Evolutionary conservation across 1,140 invertebrate genomes (phyloP), one percentile per base, ranked within the genome.

Genomic region (Charaxes varanes): DNA sequence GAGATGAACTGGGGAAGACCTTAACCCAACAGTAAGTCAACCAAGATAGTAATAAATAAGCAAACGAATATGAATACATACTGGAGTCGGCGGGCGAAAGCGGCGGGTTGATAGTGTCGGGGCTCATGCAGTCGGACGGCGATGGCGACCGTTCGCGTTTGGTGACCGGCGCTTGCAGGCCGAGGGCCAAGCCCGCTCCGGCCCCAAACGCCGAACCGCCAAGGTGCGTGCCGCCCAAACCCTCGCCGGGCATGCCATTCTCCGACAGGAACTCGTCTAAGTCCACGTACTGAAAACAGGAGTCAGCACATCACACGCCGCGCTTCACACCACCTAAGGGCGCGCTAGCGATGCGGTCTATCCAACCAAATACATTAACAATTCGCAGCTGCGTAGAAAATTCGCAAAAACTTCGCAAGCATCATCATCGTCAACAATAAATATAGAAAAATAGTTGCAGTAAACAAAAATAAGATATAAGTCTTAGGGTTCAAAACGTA

Each of bases 181-280:
- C 85, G 24, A 89, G 73, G 19, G 87, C 85, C 30, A 87, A 74
- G 33, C 86, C 84, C 27, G 85, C 77, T 48, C 85, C 76, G 44
- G 85, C 73, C 12, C 85, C 82, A 62, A 88, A 83, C 32, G 86
- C 84, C 16, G 85, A 79, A 30, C 82, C 78, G 26, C 88, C 88
- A 51, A 89, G 74, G 62, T 89, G 85, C 28, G 84, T 84, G 53
- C 87, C 86, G 32, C 87, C 88, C 44, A 90, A 86, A 6, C 89
- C 91, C 69, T 94, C 92, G 62, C 92, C 90, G 40, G 93, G 92
- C 82, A 94, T 94, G 50, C 93, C 94, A 84, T 96, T 97, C 84
- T 97, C 95, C 52, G 92, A 94, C 53, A 98, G 89, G 85, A 98
- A 97, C 85, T 97, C 95, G 85, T 98, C 96, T 85, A 98, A 86